Evolutionary conservation across 1,140 invertebrate genomes (phyloP), one percentile per base, ranked within the genome.

Genomic region (Drosophila orena): DNA sequence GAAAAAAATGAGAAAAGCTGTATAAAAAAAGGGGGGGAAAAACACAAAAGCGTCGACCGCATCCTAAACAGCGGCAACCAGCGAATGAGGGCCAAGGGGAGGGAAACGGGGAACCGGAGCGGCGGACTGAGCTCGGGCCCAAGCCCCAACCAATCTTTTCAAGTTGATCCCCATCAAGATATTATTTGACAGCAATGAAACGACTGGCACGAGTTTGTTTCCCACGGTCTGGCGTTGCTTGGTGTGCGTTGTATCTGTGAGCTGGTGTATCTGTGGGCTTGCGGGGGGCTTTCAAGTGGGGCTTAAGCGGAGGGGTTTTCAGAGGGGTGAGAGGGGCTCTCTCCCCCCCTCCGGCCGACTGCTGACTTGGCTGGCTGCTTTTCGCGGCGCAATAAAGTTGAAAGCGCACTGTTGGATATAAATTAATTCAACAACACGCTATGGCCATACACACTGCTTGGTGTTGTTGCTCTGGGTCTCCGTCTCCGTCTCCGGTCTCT

Each of bases 161-260:
- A 89, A 89, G 89, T 91, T 81, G 90, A 91, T 91, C 85, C 86
- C 79, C 90, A 91, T 91, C 90, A 91, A 91, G 90, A 91, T 91
- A 91, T 88, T 90, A 91, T 91, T 91, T 91, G 90, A 91, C 90
- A 91, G 90, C 90, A 91, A 90, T 90, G 86, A 91, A 91, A 91
- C 90, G 90, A 91, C 90, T 91, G 91, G 91, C 91, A 92, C 91
- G 90, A 92, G 91, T 91, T 92, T 86, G 86, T 91, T 92, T 92
- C 91, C 91, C 91, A 92, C 91, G 91, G 91, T 92, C 88, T 85
- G 91, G 72, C 70, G 71, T 58, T 89, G 83, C 72, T 57, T 50
- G 53, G 84, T 89, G 44, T 88, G 69, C n/a, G 17, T 49, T 42
- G 68, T 62, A 70, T 77, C 46, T 58, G 58, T 79, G 59, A 57